Evolutionary conservation across 2,797 vertebrate genomes (phyloP), one percentile per base, ranked within the genome.

Genomic region (Phrynocephalus guinanensis): DNA sequence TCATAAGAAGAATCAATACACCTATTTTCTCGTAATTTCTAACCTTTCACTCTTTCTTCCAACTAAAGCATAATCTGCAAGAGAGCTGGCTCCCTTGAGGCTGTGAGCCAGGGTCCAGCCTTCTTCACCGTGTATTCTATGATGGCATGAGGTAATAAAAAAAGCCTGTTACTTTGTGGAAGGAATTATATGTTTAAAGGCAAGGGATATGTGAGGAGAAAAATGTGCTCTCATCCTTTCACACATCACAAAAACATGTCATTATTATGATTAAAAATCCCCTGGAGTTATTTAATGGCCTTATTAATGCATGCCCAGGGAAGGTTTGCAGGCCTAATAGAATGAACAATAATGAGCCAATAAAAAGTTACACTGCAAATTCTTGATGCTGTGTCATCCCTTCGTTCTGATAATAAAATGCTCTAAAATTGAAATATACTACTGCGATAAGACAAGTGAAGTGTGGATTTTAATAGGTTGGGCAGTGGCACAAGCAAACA

Each of bases 351-450:
- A 90, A 95, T 85, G 82, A 72, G 85, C 88, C 92, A 91, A 91
- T 71, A 93, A 90, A 93, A 90, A 10, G 20, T 80, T 20, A 85
- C 60, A 66, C 68, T 86, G 28, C 91, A 92, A 2, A 86, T 88
- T 93, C 82, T 91, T 86, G 92, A 90, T 84, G 75, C 63, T 88
- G 6, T 38, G 30, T 83, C 79, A 91, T 84, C 72, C 66, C 83
- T 90, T 83, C 84, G 75, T 85, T 86, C 38, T 87, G 50, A 33
- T 38, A 95, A 95, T 89, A 86, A 91, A 94, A 92, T 28, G 87
- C 38, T 83, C 72, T 93, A 92, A 93, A 91, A 90, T 73, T 52
- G 81, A 72, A 87, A 33, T n/a, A 52, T 89, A 84, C 10, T 78
- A 60, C 9, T 82, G 11, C 86, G 85, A 71, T 72, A 26, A 15